phyloP scores from a whole-genome alignment of 2,113 vertebrate genomes.

The Geococcyx californianus region DNA sequence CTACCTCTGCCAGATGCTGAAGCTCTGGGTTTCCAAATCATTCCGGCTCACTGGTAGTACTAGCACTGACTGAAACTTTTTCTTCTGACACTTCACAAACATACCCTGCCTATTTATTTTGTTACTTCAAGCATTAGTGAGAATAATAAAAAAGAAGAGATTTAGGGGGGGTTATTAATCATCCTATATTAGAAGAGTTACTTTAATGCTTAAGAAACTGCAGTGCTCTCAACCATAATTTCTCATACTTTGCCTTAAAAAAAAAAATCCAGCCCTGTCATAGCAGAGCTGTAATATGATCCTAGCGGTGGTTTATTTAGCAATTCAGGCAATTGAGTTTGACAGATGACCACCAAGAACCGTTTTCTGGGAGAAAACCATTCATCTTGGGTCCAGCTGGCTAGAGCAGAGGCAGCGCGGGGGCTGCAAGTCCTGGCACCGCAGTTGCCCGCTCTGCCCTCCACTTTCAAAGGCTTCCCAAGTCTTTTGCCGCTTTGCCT shows the following conservation, averaged over 20 bases:
- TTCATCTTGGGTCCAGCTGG: not conserved
- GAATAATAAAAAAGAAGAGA: not conserved
- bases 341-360: conserved; percentile 14
- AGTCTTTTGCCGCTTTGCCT: not conserved
- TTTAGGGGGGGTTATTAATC: not conserved
- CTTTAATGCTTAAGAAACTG: not conserved
- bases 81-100: not conserved
- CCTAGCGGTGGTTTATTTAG: not conserved
- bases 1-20: not conserved
- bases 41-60: not conserved
- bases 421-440: not conserved
- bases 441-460: not conserved
- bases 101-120: not conserved
- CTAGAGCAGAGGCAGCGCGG: not conserved
- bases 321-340: not conserved
- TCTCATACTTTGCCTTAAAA: not conserved
- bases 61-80: not conserved
- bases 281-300: not conserved
- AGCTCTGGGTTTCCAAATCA: not conserved
- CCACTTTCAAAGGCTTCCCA: not conserved
- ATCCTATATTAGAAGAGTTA: not conserved
- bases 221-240: not conserved
- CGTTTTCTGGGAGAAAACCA: conserved; percentile 17
- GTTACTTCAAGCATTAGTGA: not conserved
- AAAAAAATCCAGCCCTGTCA: not conserved